A percentile compares a stretch with the other conserved stretches of the same genome.
These are phyloP conservation scores for Pseudorectes ferrugineus DNA, from an alignment of 2,113 vertebrate species.

Conservation along the genomic window DNA sequence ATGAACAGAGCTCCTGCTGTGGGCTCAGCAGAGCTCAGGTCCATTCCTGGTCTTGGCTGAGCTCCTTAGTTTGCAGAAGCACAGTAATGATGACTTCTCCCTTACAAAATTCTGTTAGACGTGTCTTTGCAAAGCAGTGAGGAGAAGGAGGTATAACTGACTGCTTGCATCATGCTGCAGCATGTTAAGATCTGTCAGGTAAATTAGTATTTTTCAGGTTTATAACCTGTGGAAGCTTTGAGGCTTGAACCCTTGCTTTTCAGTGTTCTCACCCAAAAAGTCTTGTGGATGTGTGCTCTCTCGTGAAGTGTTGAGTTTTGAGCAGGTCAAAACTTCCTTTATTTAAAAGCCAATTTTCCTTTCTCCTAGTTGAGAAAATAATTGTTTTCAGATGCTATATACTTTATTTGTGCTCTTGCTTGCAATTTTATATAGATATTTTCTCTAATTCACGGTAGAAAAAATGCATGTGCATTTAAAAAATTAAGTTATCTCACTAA, in stretches of 20 bases:
- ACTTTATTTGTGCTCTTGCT: background rate
- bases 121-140: background rate
- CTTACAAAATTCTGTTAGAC: background rate
- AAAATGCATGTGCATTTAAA: background rate
- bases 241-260: background rate
- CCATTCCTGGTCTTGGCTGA: background rate
- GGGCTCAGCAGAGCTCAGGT: background rate
- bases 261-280: background rate
- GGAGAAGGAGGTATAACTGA: background rate
- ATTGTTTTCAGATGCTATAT: background rate
- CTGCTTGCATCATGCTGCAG: background rate
- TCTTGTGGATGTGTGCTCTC: background rate
- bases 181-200: background rate
- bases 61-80: background rate
- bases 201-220: background rate
- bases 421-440: background rate
- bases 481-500: background rate
- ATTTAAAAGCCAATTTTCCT: background rate
- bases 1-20: background rate
- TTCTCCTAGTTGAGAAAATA: background rate
- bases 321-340: background rate
- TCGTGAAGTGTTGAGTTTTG: rapidly evolving
- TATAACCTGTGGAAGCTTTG: background rate
- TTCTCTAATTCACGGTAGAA: background rate
- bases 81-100: background rate